Evolutionary conservation across 1,140 invertebrate species (phyloP), one percentile per base, ranked within the genome.

Genomic region (Dolichoris vasculosae): DNA sequence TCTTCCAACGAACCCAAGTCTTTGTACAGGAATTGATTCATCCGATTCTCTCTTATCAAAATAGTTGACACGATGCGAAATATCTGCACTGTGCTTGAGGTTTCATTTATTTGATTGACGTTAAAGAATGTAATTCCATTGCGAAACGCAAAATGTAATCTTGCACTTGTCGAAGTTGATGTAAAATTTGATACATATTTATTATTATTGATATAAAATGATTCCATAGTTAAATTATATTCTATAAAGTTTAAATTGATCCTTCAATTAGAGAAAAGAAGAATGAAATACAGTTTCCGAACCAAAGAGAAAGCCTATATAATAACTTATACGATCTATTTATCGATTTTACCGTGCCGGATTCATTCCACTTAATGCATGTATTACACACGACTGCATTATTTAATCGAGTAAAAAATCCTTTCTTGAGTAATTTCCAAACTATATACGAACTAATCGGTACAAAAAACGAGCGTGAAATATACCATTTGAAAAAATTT

Each of bases 221-320:
- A 69, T 20, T 69, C 35, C 40, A 30, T 20, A 0, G 11, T 32
- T 67, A 13, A 51, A 59, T 26, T 26, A 13, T 59, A 26, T 59
- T 23, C 23, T 20, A 59, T 59, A 26, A 59, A 26, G 3, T 59
- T 59, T 59, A 26, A 20, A 59, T 59, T 59, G 26, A 59, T 59
- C 7, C 3, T 59, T 59, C 23, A 59, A 59, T 59, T 59, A 59
- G 9, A 59, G 69, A 48, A 30, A 76, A 40, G n/a, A 76, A 76
- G 48, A 76, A 76, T 71, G 32, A 64, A 46, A 59, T 81, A 75
- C 48, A 67, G 59, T 67, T 86, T 78, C 23, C 32, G 75, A 76
- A 43, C 43, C 20, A 71, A 86, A 73, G n/a, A 55, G 55, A 75
- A 51, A 83, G 71, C 38, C 51, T 75, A 32, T 43, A 46, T 30